phyloP scores from a whole-genome alignment of 2,888 invertebrate genomes.

The Cataglyphis rosenhaueri region DNA sequence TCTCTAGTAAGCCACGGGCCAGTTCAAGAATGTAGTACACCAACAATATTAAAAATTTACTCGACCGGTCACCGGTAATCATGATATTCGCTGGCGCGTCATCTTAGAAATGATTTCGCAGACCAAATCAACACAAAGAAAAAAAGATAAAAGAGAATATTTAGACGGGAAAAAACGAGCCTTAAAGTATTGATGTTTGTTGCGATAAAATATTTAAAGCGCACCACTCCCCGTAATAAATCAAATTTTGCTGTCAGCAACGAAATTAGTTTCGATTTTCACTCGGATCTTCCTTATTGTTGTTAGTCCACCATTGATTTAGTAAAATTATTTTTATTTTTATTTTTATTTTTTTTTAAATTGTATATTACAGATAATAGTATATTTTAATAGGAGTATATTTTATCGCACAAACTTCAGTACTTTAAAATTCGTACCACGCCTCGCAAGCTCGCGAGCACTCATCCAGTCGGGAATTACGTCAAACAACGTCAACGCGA shows the following conservation, averaged over 20 bases:
- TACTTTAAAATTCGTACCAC: not conserved
- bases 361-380: not conserved
- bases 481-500: not conserved
- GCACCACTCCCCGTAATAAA: not conserved
- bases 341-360: too few relatives aligned
- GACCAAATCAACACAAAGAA: not conserved
- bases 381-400: not conserved
- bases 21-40: constrained; percentile 29
- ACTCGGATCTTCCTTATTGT: not conserved
- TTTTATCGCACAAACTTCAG: not conserved
- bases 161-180: not conserved
- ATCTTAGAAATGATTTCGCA: not conserved
- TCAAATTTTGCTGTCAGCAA: not conserved
- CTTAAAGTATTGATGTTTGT: not conserved
- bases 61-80: constrained; percentile 15
- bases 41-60: constrained; percentile 35
- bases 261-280: not conserved
- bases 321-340: not conserved
- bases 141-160: not conserved
- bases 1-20: constrained; percentile 22
- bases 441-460: not conserved
- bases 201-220: not conserved
- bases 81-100: not conserved
- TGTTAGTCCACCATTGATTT: not conserved
- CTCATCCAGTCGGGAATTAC: not conserved